phyloP scores from a whole-genome alignment of 2,888 invertebrate species.

The Linyphia triangularis region DNA sequence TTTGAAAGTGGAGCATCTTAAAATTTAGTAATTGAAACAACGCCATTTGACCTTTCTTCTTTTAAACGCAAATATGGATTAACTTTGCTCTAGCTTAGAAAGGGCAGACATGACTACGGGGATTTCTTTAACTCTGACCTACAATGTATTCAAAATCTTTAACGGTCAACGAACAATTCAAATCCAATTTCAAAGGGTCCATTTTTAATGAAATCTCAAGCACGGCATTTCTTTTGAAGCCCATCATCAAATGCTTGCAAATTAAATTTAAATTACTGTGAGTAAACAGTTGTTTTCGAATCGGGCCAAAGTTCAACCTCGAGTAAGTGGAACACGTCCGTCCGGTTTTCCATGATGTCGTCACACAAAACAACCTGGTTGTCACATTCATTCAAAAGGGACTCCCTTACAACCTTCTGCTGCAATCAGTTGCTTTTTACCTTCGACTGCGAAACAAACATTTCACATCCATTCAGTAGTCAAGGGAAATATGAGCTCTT shows the following conservation, averaged over 20 bases:
- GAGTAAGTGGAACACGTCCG: constrained; percentile 38
- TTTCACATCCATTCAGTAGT: background rate
- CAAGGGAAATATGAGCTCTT: background rate
- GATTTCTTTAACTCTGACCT: too few species aligned
- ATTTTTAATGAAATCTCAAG: too few species aligned
- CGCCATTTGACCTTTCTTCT: too few species aligned
- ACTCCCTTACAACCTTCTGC: constrained; percentile 8
- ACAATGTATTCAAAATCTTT: too few species aligned
- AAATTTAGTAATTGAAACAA: too few species aligned
- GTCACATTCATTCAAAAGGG: background rate
- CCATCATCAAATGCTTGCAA: background rate
- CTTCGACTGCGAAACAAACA: background rate
- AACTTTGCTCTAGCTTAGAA: too few species aligned
- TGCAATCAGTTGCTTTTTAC: constrained; percentile 21
- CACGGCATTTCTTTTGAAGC: background rate
- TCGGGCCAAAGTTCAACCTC: constrained; percentile 21
- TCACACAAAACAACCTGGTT: constrained; percentile 32
- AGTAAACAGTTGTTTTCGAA: background rate
- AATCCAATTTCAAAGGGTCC: too few species aligned
- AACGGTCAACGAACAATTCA: too few species aligned
- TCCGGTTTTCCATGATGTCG: constrained; percentile 43
- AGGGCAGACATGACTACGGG: too few species aligned
- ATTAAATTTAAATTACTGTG: background rate
- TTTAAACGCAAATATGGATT: too few species aligned
- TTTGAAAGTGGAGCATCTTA: too few species aligned